These are phyloP conservation scores for Allolobophora icterica DNA, from an alignment of 2,888 invertebrate genomes.

Conservation along the genomic window DNA sequence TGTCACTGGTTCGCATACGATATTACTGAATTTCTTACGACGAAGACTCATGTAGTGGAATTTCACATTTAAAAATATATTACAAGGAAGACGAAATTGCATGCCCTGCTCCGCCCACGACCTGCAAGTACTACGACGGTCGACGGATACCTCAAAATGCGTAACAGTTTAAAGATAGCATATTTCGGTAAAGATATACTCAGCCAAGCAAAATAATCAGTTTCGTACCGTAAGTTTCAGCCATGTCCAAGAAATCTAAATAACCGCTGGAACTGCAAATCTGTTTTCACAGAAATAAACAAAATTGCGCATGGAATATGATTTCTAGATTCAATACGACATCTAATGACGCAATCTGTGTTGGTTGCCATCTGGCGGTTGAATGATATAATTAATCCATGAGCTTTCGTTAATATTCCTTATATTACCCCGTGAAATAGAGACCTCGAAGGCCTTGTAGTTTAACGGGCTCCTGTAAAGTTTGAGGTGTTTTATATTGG, in stretches of 20 bases:
- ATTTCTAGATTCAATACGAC: not conserved
- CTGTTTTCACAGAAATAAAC: not conserved
- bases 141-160: not conserved
- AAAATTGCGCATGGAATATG: constrained; percentile 8
- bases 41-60: not conserved
- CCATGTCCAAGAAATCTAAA: not conserved
- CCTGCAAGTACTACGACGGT: not conserved
- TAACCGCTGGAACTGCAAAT: not conserved
- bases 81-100: not conserved
- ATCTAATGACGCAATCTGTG: not conserved
- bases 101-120: constrained; percentile 1
- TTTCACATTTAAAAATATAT: not conserved
- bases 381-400: no score
- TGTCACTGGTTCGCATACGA: no score
- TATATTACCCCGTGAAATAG: no score
- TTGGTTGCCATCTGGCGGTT: no score
- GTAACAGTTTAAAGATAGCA: not conserved
- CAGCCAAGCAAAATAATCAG: not conserved
- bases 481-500: no score
- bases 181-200: not conserved
- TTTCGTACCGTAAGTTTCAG: constrained; percentile 11
- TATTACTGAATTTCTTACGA: not conserved
- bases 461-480: no score
- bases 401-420: no score
- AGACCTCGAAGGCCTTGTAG: no score